These are phyloP conservation scores for Troides helena DNA, from an alignment of 2,888 invertebrate genomes.

Conservation along the genomic window DNA sequence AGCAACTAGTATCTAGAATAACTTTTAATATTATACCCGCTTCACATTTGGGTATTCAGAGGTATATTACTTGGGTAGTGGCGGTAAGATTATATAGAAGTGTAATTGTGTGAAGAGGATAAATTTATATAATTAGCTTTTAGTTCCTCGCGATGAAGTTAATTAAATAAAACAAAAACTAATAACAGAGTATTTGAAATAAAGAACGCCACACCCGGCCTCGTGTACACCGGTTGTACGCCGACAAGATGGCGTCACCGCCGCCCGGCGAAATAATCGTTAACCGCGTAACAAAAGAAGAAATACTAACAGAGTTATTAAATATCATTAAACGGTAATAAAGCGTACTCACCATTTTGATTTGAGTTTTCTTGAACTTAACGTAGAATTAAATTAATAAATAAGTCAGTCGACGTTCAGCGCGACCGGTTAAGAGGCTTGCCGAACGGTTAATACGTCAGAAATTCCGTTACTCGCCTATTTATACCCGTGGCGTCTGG, in stretches of 20 bases:
- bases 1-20: too few species aligned
- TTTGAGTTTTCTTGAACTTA: conserved; percentile 73
- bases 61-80: too few species aligned
- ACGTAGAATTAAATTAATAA: conserved; percentile 72
- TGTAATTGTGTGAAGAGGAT: not conserved
- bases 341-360: conserved; percentile 73
- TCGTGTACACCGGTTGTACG: conserved; percentile 37
- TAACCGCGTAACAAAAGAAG: not conserved
- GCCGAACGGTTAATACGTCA: conserved; percentile 82
- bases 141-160: not conserved
- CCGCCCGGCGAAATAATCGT: conserved; percentile 46
- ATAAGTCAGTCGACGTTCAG: conserved; percentile 78
- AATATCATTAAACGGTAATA: conserved; percentile 18
- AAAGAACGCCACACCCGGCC: conserved; percentile 36
- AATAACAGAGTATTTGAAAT: conserved; percentile 32
- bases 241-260: conserved; percentile 69
- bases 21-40: too few species aligned
- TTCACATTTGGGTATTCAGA: too few species aligned
- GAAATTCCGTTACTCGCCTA: conserved; percentile 68
- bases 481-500: conserved; percentile 79
- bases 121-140: not conserved
- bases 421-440: conserved; percentile 84
- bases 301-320: not conserved
- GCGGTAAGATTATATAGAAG: not conserved
- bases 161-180: not conserved